Conservation (phyloP, 2,113 vertebrate species). For the Serinus canaria region DNA sequence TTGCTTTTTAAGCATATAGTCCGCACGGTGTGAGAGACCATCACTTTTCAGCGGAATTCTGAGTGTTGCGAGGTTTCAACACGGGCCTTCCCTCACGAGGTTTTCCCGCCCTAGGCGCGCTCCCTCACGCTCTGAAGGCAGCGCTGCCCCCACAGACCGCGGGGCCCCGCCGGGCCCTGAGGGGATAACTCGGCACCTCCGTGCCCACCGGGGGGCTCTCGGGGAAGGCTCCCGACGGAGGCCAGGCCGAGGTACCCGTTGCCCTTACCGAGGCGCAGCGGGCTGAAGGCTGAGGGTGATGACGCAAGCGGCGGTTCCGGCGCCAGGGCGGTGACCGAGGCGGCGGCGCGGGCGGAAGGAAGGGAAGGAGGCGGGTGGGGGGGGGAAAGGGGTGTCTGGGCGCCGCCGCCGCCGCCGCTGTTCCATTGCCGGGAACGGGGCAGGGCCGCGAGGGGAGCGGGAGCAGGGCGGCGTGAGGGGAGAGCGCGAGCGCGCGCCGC, state of each 20-base stretch:
- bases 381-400: background rate
- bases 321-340: background rate
- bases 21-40: background rate
- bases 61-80: rapidly evolving
- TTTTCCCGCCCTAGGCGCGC: background rate
- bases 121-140: background rate
- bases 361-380: background rate
- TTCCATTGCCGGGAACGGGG: background rate
- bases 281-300: background rate
- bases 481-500: background rate
- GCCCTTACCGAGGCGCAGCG: background rate
- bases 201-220: background rate
- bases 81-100: background rate
- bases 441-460: background rate
- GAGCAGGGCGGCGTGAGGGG: background rate
- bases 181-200: background rate
- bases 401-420: background rate
- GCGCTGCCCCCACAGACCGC: background rate
- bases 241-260: rapidly evolving
- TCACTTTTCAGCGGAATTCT: rapidly evolving
- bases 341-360: background rate
- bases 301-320: background rate
- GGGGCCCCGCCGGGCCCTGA: background rate
- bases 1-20: background rate
- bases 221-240: background rate